These are phyloP conservation scores for Drosophila obscura DNA, from an alignment of 1,140 invertebrate genomes.

Conservation along the genomic window DNA sequence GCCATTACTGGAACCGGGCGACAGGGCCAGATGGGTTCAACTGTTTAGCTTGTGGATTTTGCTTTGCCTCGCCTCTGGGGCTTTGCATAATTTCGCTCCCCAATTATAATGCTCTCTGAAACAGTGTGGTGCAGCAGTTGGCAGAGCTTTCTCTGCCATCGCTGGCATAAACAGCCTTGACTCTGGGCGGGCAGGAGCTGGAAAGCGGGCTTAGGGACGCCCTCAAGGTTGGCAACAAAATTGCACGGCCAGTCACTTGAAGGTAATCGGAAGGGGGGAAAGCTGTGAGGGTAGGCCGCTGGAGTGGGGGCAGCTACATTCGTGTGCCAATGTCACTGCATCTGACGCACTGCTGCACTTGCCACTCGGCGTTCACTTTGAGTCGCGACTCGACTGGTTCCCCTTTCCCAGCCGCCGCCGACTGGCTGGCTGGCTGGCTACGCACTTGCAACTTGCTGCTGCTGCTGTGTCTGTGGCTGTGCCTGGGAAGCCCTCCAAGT, in stretches of 20 bases:
- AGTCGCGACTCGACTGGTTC: slow-evolving; percentile 12
- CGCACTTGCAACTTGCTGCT: slow-evolving; percentile 32
- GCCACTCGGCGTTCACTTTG: slow-evolving; percentile 48
- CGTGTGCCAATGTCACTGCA: slow-evolving; percentile 76
- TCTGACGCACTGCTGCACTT: slow-evolving; percentile 59
- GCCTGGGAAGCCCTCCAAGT: slow-evolving; percentile 61
- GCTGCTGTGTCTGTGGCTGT: slow-evolving; percentile 26
- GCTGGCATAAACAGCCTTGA: slow-evolving; percentile 38
- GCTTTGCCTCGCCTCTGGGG: too few relatives aligned
- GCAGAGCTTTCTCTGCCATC: not conserved
- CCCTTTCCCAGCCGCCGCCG: slow-evolving; percentile 23
- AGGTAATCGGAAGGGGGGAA: not conserved
- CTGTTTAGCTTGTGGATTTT: too few relatives aligned
- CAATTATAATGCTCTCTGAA: too few relatives aligned
- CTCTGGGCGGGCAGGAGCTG: slow-evolving; percentile 53
- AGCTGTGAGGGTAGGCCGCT: slow-evolving; percentile 2
- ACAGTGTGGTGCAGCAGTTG: too few relatives aligned
- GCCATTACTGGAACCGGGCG: too few relatives aligned
- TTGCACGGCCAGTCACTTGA: slow-evolving; percentile 44
- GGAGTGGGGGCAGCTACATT: slow-evolving; percentile 13
- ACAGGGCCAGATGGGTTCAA: too few relatives aligned
- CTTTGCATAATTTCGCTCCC: too few relatives aligned
- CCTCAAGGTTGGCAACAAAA: slow-evolving; percentile 71
- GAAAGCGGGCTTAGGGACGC: slow-evolving; percentile 33
- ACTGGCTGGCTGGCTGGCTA: slow-evolving; percentile 7